Conservation (phyloP, 2,888 invertebrate genomes). For the Metellina segmentata region DNA sequence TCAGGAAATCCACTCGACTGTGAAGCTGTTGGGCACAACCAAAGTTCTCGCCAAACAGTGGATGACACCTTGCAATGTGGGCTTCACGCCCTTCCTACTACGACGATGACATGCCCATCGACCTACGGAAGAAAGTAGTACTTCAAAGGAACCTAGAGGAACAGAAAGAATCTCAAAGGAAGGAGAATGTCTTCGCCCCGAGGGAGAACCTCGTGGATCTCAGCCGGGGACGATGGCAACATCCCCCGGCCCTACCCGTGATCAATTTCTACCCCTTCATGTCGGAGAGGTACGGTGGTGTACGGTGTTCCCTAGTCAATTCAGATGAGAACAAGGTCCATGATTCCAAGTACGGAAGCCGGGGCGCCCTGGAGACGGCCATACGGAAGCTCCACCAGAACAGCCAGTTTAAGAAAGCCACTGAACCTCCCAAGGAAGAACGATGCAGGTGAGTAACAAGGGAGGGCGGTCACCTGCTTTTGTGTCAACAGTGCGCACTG, state of each 20-base stretch:
- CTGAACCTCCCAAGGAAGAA: slow-evolving; percentile 47
- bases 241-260: not conserved
- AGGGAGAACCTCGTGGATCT: not conserved
- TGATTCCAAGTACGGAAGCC: slow-evolving; percentile 32
- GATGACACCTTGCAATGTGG: slow-evolving; percentile 72
- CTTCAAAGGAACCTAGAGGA: slow-evolving; percentile 36
- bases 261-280: slow-evolving; percentile 52
- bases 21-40: too few species aligned
- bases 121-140: slow-evolving; percentile 74
- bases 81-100: slow-evolving; percentile 58
- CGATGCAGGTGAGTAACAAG: slow-evolving; percentile 49
- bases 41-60: not conserved
- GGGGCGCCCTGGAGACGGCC: slow-evolving; percentile 49
- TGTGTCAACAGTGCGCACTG: too few species aligned
- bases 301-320: slow-evolving; percentile 15
- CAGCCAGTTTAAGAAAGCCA: slow-evolving; percentile 38
- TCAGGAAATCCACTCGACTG: not conserved
- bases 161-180: slow-evolving; percentile 8
- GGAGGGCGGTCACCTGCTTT: not conserved
- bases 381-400: slow-evolving; percentile 59
- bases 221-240: not conserved
- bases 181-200: not conserved
- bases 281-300: slow-evolving; percentile 52
- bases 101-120: slow-evolving; percentile 72
- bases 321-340: slow-evolving; percentile 22